A percentile compares a stretch with the other conserved stretches of the same genome.
Evolutionary conservation across 2,888 invertebrate species (phyloP).

Genomic region (Chrysopilus asiliformis): DNA sequence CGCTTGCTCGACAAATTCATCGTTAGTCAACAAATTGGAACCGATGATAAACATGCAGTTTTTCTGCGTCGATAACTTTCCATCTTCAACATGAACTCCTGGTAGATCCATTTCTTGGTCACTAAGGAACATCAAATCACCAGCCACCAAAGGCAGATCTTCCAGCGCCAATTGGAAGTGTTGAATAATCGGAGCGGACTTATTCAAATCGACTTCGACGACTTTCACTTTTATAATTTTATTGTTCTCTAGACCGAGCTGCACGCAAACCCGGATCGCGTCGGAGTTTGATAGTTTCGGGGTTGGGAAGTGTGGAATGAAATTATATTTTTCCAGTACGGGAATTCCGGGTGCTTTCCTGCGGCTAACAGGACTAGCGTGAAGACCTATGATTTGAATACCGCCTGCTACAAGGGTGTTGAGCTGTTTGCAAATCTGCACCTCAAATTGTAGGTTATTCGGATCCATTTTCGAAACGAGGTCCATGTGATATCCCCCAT

Average conservation of each 20-base stretch:
- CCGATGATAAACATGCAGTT: constrained; percentile 29
- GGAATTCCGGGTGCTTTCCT: constrained; percentile 57
- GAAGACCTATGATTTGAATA: constrained; percentile 61
- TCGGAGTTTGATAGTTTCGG: constrained; percentile 29
- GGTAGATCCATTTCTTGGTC: constrained; percentile 30
- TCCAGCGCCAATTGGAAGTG: constrained; percentile 45
- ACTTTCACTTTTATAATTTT: constrained; percentile 47
- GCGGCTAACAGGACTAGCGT: constrained; percentile 60
- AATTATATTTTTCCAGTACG: constrained; percentile 60
- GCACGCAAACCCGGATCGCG: constrained; percentile 47
- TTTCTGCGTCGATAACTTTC: constrained; percentile 37
- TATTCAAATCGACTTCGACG: constrained; percentile 43
- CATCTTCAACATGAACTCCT: constrained; percentile 46
- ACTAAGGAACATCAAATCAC: constrained; percentile 45
- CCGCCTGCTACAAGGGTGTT: constrained; percentile 49
- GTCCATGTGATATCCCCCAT: constrained; percentile 47
- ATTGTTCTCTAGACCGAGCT: constrained; percentile 59
- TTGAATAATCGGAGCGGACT: constrained; percentile 40
- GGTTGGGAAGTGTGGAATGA: constrained; percentile 46
- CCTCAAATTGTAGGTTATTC: constrained; percentile 26
- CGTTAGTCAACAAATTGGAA: constrained; percentile 19
- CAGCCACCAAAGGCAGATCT: constrained; percentile 55
- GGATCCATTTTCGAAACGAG: constrained; percentile 34
- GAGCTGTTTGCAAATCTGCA: constrained; percentile 24
- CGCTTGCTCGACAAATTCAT: constrained; percentile 35